Base-by-base conservation (phyloP, 2,797 vertebrate genomes). In the Buceros bicornis region DNA sequence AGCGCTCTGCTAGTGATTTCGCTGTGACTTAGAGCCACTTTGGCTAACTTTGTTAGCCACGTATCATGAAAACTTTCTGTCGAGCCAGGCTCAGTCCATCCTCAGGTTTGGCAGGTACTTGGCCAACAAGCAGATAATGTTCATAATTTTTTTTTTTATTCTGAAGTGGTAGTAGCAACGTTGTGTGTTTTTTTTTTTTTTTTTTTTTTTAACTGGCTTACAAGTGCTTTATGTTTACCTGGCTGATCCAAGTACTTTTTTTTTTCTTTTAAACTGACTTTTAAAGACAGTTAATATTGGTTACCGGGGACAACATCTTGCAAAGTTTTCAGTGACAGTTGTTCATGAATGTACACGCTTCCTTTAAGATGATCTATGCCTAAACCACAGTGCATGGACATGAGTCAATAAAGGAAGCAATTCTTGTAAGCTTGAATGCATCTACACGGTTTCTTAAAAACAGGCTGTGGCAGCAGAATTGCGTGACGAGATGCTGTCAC, bases 331-430 rank as follows among this genome's bases (percentile, higher is more conserved):
- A 76, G 37, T 92, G 8, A 47, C 47, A 60, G 31, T 82, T 72
- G 31, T 60, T 96, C 77, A 48, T 53, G 53, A 87, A 87, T 50
- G 24, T 16, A 82, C 37, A 60, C 40, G 33, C 87, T 94, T 95
- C 94, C 80, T 94, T 95, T 82, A 73, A 69, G 73, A 84, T 22
- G 37, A 43, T 82, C 29, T 33, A 20, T 77, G 40, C 45, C 31
- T 86, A 91, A 91, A 95, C 88, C 85, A 89, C 90, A 92, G 24
- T 84, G 56, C 54, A 87, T 94, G 94, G 96, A 84, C 45, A 73
- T 73, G 89, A 96, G 84, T 94, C 91, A 95, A 82, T 95, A 95
- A 94, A 93, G 77, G 89, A 95, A 96, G 45, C 70, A 93, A 80
- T 92, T 95, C 31, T 77, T 96, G 40, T 17, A 71, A 90, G 35